A percentile compares a stretch with the other conserved stretches of the same genome.
Conservation (phyloP, 2,797 vertebrate genomes). For the Sebastes matsubarae region DNA sequence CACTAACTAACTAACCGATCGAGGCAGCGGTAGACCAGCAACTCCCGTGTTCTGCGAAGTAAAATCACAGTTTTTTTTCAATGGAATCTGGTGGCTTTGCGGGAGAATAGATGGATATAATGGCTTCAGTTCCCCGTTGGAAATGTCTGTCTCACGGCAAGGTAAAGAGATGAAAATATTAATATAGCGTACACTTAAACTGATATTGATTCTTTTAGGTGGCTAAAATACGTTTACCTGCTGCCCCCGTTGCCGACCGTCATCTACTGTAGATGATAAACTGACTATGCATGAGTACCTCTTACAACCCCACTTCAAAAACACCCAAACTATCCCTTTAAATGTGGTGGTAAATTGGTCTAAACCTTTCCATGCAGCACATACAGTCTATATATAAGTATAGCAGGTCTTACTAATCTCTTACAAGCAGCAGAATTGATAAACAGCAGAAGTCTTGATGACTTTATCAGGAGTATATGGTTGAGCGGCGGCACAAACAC, state of each 20-base stretch:
- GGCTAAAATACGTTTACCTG: not conserved
- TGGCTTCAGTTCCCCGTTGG: not conserved
- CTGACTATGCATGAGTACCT: no score
- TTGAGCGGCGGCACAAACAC: slow-evolving; percentile 28
- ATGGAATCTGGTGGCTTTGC: no score
- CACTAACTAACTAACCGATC: not conserved
- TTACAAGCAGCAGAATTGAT: slow-evolving; percentile 1
- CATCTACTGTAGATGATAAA: no score
- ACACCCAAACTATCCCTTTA: no score
- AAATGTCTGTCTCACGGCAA: not conserved
- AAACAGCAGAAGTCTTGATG: slow-evolving; percentile 30
- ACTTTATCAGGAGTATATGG: slow-evolving; percentile 38
- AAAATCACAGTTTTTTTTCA: not conserved
- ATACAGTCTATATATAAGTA: not conserved
- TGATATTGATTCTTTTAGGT: not conserved
- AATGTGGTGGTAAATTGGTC: not conserved
- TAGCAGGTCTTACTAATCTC: not conserved
- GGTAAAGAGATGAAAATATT: not conserved
- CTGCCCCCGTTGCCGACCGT: no score
- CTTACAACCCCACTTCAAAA: no score
- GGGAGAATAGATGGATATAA: no score
- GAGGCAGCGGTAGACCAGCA: no score
- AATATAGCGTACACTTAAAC: not conserved
- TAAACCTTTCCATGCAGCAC: not conserved
- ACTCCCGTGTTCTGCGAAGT: not conserved